These are phyloP conservation scores for Coptodon bakossiorum DNA, from an alignment of 2,113 vertebrate species.

Conservation along the genomic window DNA sequence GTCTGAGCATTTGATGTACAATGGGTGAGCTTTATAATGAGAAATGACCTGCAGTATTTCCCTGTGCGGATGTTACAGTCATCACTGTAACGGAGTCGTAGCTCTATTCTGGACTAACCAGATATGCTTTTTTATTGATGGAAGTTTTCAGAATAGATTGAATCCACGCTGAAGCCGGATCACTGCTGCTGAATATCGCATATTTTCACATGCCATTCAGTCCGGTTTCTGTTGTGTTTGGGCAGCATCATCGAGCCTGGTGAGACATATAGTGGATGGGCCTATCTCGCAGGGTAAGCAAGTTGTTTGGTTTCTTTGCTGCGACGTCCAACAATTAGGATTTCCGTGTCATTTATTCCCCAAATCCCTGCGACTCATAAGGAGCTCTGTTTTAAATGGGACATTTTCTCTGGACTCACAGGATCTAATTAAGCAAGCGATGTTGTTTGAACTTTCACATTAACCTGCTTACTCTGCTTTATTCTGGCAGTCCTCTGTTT, in stretches of 20 bases:
- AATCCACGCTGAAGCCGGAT: background rate
- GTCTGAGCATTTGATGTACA: background rate
- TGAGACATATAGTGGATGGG: background rate
- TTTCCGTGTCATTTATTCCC: conserved; percentile 20
- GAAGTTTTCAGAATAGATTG: conserved; percentile 36
- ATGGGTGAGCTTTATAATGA: background rate
- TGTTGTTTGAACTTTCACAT: conserved; percentile 25
- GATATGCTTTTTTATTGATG: conserved; percentile 13
- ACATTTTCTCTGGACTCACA: conserved; percentile 17
- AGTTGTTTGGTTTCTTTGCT: background rate
- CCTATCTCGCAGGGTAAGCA: background rate
- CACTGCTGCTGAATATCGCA: background rate
- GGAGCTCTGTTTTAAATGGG: background rate
- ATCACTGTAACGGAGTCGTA: background rate
- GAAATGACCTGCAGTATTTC: background rate
- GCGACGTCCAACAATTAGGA: background rate
- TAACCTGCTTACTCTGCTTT: conserved; percentile 35
- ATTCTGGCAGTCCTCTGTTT: conserved; percentile 21
- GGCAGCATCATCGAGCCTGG: background rate
- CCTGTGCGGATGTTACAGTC: background rate
- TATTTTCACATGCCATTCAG: background rate
- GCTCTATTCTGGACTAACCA: background rate
- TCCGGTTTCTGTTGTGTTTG: background rate
- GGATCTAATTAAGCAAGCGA: conserved; percentile 31
- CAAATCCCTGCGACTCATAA: background rate